Percentiles rank a stretch among this genome's conserved stretches.
phyloP scores from a whole-genome alignment of 2,113 vertebrate species.

The Oreamnos americanus region DNA sequence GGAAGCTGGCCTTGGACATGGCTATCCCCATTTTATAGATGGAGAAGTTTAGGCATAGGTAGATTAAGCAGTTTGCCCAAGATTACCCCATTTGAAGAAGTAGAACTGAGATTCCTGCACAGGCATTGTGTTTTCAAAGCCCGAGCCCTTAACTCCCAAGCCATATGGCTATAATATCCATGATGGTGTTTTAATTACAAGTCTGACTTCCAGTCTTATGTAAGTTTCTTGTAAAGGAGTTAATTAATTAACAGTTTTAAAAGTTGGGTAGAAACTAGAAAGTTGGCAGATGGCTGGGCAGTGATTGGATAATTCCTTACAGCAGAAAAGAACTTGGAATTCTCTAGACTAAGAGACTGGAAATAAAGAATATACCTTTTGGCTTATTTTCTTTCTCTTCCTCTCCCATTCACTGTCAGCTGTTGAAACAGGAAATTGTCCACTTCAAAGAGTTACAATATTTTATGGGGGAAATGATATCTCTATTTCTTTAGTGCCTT shows the following conservation, averaged over 20 bases:
- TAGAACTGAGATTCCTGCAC: neutral
- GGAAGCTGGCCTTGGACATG: neutral
- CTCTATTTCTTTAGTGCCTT: neutral
- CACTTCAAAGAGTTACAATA: neutral
- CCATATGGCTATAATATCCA: slow-evolving; percentile 49
- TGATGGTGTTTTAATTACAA: slow-evolving; percentile 49
- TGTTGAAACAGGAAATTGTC: neutral
- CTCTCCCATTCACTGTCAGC: neutral
- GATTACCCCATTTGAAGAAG: neutral
- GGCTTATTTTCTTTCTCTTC: neutral
- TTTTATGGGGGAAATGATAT: neutral
- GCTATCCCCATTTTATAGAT: neutral
- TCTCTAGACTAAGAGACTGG: neutral
- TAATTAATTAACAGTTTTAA: slow-evolving; percentile 63
- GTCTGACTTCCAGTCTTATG: slow-evolving; percentile 41
- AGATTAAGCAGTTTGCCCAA: neutral
- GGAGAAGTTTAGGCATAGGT: neutral
- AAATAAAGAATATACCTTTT: neutral
- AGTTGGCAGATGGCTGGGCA: slow-evolving; percentile 34
- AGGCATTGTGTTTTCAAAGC: slow-evolving; percentile 11
- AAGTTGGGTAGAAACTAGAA: slow-evolving; percentile 40
- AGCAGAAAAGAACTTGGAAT: neutral
- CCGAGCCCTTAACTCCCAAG: neutral
- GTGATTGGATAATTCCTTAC: slow-evolving; percentile 15
- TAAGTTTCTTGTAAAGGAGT: slow-evolving; percentile 56